Evolutionary conservation across 2,797 vertebrate species (phyloP), one percentile per base, ranked within the genome.

Genomic region (Betta splendens): DNA sequence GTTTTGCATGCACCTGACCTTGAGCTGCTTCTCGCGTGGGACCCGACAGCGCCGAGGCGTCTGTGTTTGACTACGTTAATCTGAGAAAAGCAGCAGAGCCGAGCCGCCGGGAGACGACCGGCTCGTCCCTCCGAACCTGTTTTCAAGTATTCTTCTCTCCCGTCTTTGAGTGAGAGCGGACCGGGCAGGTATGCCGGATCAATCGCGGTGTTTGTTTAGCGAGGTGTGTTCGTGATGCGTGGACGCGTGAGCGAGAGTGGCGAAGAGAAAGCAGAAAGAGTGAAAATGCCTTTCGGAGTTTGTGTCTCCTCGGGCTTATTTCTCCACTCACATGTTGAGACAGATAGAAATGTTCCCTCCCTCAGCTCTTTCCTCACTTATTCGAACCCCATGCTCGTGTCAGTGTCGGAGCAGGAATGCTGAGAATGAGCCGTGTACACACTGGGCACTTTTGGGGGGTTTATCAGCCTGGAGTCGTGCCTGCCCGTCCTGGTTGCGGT

Each of bases 51-150:
- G 4, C 26, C 28, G 1, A 28, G 2, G n/a, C 8, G 46, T 65
- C 49, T 61, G 0, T 10, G 32, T 55, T 15, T 54, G 54, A 49
- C 44, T 54, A 36, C 17, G 44, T 57, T 52, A 13, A 62, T 57
- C 11, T 56, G 47, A 62, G 36, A 13, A 43, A 63, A 69, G 40
- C 44, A 33, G 31, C 35, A 28, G 17, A 73, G 18, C 75, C 79
- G 74, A 10, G 39, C 38, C 63, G 61, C 47, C 54, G 22, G 47
- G 25, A 25, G 36, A 47, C 50, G 22, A 70, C 56, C 12, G 67
- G 64, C 72, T 82, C 47, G 8, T 64, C 77, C 61, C 58, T 79
- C 60, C 52, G 77, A 85, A 90, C 86, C 83, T 79, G 88, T 89
- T 91, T 64, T 83, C 60, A 52, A 77, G 77, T 69, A 72, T 84